Percentiles rank a stretch among this genome's conserved stretches.
Evolutionary conservation across 2,113 vertebrate genomes (phyloP).

Genomic region (Bagarius yarrelli): DNA sequence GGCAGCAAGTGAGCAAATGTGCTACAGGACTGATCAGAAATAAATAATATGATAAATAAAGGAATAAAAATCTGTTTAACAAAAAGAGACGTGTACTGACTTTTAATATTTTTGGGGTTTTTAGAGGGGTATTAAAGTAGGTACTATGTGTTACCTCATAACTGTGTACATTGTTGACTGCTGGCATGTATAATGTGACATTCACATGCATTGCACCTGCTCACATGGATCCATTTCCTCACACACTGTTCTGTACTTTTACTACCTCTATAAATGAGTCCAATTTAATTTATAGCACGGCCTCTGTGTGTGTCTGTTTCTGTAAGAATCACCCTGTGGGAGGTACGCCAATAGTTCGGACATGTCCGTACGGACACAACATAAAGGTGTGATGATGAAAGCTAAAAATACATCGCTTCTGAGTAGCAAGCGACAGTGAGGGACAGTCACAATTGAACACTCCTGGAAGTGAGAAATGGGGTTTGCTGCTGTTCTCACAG

Average conservation of each 20-base stretch:
- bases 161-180: constrained; percentile 57
- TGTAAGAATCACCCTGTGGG: constrained; percentile 27
- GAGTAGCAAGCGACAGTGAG: constrained; percentile 63
- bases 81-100: not conserved
- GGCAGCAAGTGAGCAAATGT: not conserved
- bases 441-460: constrained; percentile 74
- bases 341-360: constrained; percentile 42
- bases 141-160: constrained; percentile 14
- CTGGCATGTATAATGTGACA: not conserved
- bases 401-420: constrained; percentile 59
- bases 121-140: no score
- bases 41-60: not conserved
- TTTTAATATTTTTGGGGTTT: not conserved
- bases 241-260: not conserved
- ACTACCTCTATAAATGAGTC: not conserved
- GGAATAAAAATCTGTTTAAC: not conserved
- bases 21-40: not conserved
- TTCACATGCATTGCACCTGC: not conserved
- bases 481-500: constrained; percentile 65
- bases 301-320: not conserved
- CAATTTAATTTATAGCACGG: constrained; percentile 31
- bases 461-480: constrained; percentile 74
- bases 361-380: constrained; percentile 54
- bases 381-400: constrained; percentile 56
- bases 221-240: constrained; percentile 7